Evolutionary conservation across 1,140 invertebrate genomes (phyloP).

Genomic region (Neelides sp.): DNA sequence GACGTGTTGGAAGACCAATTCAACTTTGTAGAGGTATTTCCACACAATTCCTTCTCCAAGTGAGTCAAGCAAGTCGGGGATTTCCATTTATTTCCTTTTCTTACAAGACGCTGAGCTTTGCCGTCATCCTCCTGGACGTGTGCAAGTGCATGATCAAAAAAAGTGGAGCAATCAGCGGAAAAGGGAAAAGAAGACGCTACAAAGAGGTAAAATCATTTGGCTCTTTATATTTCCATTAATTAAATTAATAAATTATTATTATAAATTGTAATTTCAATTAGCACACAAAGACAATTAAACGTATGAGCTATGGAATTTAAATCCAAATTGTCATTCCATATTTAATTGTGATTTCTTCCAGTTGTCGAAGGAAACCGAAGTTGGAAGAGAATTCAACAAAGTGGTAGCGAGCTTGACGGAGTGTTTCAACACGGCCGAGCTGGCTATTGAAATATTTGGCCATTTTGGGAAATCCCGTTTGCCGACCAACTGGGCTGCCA

Average conservation of each 20-base stretch:
- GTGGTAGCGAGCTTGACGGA: neutral
- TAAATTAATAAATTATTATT: too few species aligned
- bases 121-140: slow-evolving; percentile 15
- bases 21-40: slow-evolving; percentile 13
- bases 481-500: slow-evolving; percentile 1
- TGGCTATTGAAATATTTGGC: neutral
- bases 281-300: too few species aligned
- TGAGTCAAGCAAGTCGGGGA: neutral
- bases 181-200: slow-evolving; percentile 11
- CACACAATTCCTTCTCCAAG: neutral
- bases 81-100: neutral
- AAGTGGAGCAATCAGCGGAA: neutral
- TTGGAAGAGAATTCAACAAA: slow-evolving; percentile 6
- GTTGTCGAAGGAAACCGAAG: too few species aligned
- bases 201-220: slow-evolving; percentile 13
- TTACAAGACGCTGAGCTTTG: slow-evolving; percentile 11
- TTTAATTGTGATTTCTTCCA: too few species aligned
- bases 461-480: neutral
- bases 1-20: slow-evolving; percentile 11
- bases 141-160: slow-evolving; percentile 8
- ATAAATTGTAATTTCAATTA: too few species aligned
- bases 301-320: too few species aligned
- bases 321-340: too few species aligned
- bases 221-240: too few species aligned
- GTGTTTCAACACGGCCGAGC: slow-evolving; percentile 1